Percentiles rank a stretch among this genome's conserved stretches.
Evolutionary conservation across 2,888 invertebrate species (phyloP).

Genomic region (Norana najaformis): DNA sequence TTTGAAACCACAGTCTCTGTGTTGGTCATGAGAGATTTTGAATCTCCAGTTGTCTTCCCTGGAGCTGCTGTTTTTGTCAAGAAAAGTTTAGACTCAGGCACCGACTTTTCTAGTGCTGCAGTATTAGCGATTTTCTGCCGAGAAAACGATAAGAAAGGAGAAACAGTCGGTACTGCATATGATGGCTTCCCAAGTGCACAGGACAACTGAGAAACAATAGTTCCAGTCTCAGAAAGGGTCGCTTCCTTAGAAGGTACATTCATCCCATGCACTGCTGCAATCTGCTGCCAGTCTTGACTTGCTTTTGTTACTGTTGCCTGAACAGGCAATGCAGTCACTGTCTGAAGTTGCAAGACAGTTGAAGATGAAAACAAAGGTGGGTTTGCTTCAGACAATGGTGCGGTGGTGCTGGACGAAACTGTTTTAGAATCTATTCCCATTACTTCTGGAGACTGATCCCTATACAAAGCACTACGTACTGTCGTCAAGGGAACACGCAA

Average conservation of each 20-base stretch:
- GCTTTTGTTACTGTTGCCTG: background rate
- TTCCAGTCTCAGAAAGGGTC: background rate
- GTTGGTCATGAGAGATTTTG: background rate
- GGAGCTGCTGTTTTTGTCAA: background rate
- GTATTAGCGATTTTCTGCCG: background rate
- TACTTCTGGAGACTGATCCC: background rate
- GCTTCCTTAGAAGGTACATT: background rate
- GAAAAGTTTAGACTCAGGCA: background rate
- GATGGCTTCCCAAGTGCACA: constrained; percentile 3
- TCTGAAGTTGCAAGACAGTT: background rate
- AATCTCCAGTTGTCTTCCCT: background rate
- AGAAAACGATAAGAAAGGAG: background rate
- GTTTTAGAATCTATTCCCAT: background rate
- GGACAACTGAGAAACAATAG: background rate
- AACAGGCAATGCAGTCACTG: background rate
- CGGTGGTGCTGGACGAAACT: constrained; percentile 14
- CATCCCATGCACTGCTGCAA: background rate
- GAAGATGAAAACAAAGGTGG: background rate
- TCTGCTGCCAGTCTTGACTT: background rate
- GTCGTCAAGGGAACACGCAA: constrained; percentile 18
- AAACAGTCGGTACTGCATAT: constrained; percentile 5
- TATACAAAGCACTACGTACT: background rate
- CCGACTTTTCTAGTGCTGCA: background rate
- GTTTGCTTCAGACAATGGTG: background rate
- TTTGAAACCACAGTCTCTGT: background rate